Base-by-base conservation (phyloP, 2,113 vertebrate species). In the Neotoma lepida region DNA sequence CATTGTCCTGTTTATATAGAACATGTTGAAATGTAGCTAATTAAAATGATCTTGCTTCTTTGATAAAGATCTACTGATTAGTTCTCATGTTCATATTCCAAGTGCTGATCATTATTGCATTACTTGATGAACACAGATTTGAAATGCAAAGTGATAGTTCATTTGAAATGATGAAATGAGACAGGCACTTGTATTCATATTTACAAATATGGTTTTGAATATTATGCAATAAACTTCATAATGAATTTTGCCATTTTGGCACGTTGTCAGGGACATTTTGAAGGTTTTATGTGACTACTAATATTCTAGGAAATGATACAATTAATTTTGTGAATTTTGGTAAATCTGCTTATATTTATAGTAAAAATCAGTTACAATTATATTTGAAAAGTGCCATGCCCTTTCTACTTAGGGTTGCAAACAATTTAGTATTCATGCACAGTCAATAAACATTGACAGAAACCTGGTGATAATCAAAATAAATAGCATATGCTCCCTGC, bases 11-110 rank as follows among this genome's bases (percentile, higher is more conserved):
- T 30, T 93, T 89, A 96, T 87, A 89, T 95, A 93, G 80, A 82
- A 86, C 26, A 77, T 85, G 30, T 8, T 88, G 80, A 68, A 96
- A 94, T 68, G 70, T 92, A 86, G 61, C 35, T 94, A 77, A 96
- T 97, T 96, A 92, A 96, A 95, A 96, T 94, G 1, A 92, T 95
- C 14, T 92, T 89, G 73, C 14, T 28, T 26, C 46, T 97, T 96
- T 95, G 46, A 87, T 88, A 97, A 91, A 87, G 10, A 95, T 92
- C 76, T 12, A 92, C 64, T 97, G 92, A 97, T 95, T 96, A 97
- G 82, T 66, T 44, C 58, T 94, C 76, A 58, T 96, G 77, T 89
- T 96, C 61, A 89, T 44, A 96, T 89, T 95, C 58, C 28, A 96
- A 93, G 49, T 61, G 51, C 41, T 89, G 88, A 88, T 95, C 86